Base-by-base conservation (phyloP, 2,797 vertebrate species). In the Phalloptychus januarius region DNA sequence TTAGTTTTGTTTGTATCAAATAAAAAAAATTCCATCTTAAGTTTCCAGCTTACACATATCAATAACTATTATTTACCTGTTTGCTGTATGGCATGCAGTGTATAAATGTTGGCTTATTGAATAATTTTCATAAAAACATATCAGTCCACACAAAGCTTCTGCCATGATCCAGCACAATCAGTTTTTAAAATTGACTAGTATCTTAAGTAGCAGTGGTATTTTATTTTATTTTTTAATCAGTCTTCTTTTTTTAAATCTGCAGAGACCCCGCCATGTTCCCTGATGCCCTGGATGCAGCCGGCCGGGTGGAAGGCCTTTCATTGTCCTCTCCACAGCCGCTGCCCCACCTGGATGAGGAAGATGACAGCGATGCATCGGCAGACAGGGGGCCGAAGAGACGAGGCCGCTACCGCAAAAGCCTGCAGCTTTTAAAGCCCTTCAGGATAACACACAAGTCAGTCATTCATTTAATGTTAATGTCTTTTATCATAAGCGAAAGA, bases 351-450 rank as follows among this genome's bases (percentile, higher is more conserved):
- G 93, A 78, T 3, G 76, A 92, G 18, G 94, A 96, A 48, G 94
- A 94, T 25, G 93, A 94, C 40, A 81, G 72, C 1, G 92, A 87
- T 2, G 38, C 79, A 7, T 87, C 83, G 0, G 31, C 56, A 28
- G 89, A 87, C 71, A 77, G 65, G 46, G 91, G 82, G 10, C 82
- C 83, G 0, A 95, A 94, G 85, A 90, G 88, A 84, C 90, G 71
- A 78, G 93, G 94, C 42, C 94, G 94, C 87, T 96, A 96, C 87
- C 91, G 92, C 16, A 89, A 94, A 6, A 96, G 96, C 86, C 91
- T 96, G 80, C 95, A 96, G 79, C 92, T 96, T 80, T 85, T 96
- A 48, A 96, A 96, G 87, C 96, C 96, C 80, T 96, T 96, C 86
- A 95, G 96, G 88, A 95, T 95, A 86, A 96, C 95, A 40, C 93